These are phyloP conservation scores for Drosophila helvetica DNA, from an alignment of 2,888 invertebrate species.

Conservation along the genomic window DNA sequence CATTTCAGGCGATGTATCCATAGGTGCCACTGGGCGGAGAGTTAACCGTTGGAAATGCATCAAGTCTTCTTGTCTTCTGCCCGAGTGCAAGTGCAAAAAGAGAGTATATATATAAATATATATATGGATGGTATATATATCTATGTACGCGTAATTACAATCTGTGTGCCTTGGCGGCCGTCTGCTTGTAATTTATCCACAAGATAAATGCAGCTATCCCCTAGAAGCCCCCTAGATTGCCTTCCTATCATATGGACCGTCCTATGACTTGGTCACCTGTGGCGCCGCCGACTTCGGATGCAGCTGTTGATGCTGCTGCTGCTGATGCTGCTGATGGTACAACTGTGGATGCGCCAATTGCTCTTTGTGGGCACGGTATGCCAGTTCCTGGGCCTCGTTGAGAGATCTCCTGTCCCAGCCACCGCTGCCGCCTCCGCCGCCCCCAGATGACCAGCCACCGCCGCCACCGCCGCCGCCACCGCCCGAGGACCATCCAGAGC, in stretches of 20 bases:
- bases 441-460: conserved; percentile 80
- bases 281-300: conserved; percentile 49
- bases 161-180: conserved; percentile 46
- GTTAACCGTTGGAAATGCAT: conserved; percentile 64
- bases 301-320: conserved; percentile 44
- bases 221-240: conserved; percentile 29
- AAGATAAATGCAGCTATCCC: conserved; percentile 76
- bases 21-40: conserved; percentile 67
- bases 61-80: conserved; percentile 37
- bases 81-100: conserved; percentile 44
- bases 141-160: conserved; percentile 69
- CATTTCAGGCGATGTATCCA: conserved; percentile 67
- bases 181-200: conserved; percentile 69
- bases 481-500: conserved; percentile 85
- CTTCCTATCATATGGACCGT: neutral
- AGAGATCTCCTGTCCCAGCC: conserved; percentile 90
- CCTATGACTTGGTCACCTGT: conserved; percentile 64
- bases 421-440: conserved; percentile 85
- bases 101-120: conserved; percentile 8
- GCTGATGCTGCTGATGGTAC: conserved; percentile 55
- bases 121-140: neutral
- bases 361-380: conserved; percentile 88
- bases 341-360: conserved; percentile 79
- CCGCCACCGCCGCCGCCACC: conserved; percentile 81
- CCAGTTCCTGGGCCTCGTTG: conserved; percentile 87